Conservation (phyloP, 2,888 invertebrate species). For the Ormyrus thymus region DNA sequence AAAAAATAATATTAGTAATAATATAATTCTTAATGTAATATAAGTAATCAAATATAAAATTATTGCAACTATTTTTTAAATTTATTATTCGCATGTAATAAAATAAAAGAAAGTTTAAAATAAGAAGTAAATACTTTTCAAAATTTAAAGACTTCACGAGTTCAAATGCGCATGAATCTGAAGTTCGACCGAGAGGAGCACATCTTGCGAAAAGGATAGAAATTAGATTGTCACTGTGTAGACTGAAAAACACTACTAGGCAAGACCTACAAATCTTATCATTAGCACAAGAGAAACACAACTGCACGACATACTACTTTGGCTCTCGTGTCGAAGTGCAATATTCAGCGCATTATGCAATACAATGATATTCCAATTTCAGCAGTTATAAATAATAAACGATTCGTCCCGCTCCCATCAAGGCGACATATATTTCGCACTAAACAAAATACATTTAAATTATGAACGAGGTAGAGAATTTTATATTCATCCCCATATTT, state of each 20-base stretch:
- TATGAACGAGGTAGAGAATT: too few species aligned
- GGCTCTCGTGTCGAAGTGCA: conserved; percentile 35
- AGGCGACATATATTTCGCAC: conserved; percentile 3
- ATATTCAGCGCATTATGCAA: conserved; percentile 46
- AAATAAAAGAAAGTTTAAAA: background rate
- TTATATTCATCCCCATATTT: too few species aligned
- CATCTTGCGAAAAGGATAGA: background rate
- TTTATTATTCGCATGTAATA: background rate
- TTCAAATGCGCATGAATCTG: conserved; percentile 18
- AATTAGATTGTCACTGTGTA: conserved; percentile 14
- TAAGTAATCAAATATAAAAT: too few species aligned
- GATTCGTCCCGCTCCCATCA: conserved; percentile 17
- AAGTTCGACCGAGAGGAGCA: conserved; percentile 10
- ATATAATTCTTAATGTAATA: too few species aligned
- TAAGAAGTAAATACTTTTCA: conserved; percentile 11
- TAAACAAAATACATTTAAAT: background rate
- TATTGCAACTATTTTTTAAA: too few species aligned
- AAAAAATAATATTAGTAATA: too few species aligned
- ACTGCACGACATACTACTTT: conserved; percentile 2
- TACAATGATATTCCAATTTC: conserved; percentile 41
- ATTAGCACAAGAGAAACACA: conserved; percentile 7
- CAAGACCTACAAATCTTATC: conserved; percentile 27
- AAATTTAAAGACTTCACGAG: conserved; percentile 24
- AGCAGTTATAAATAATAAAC: conserved; percentile 27
- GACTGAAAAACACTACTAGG: conserved; percentile 22